Conservation (phyloP, 2,113 vertebrate genomes). For the Mus musculus region GRCm39 chr16:43808001-43808500, state of each 20-base stretch:
- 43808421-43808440: constrained; percentile 17
- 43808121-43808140: not conserved
- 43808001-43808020: not conserved
- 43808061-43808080: not conserved
- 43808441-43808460: constrained; percentile 83
- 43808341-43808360: not conserved
- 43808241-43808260: not conserved
- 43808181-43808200: too few relatives aligned
- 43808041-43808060: not conserved
- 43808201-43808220: constrained; percentile 1
- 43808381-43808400: not conserved
- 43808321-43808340: constrained; percentile 20
- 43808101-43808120: not conserved
- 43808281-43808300: not conserved
- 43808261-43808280: constrained; percentile 23
- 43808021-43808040: constrained; percentile 42
- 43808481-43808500: constrained; percentile 78
- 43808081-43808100: not conserved
- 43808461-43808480: constrained; percentile 76
- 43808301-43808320: not conserved
- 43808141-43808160: not conserved
- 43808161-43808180: not conserved
- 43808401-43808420: not conserved
- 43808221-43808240: not conserved
- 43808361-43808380: not conserved